phyloP scores from a whole-genome alignment of 2,888 invertebrate genomes.

The Archaeoteleia sp. region DNA sequence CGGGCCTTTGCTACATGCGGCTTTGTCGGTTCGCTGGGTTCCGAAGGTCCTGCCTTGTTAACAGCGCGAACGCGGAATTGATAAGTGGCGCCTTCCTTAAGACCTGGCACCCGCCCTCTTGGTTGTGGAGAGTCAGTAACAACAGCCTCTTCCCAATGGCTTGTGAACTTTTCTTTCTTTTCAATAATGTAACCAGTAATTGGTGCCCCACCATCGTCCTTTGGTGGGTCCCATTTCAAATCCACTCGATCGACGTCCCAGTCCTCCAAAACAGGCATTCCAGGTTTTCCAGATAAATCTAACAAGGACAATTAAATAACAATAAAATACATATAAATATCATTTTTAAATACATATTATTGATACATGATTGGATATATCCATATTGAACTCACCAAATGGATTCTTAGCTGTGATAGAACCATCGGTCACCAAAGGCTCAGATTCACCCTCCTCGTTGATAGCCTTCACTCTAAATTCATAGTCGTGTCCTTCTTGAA shows the following conservation, averaged over 20 bases:
- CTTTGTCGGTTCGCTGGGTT: slow-evolving; percentile 92
- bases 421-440: slow-evolving; percentile 93
- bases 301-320: slow-evolving; percentile 7
- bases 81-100: slow-evolving; percentile 93
- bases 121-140: slow-evolving; percentile 83
- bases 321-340: neutral
- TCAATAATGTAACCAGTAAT: slow-evolving; percentile 96
- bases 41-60: slow-evolving; percentile 95
- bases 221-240: slow-evolving; percentile 94
- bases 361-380: too few relatives aligned
- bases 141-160: slow-evolving; percentile 90
- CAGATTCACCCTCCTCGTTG: slow-evolving; percentile 96
- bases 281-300: slow-evolving; percentile 91
- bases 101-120: slow-evolving; percentile 88
- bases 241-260: slow-evolving; percentile 95
- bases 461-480: slow-evolving; percentile 95
- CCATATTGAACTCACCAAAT: slow-evolving; percentile 84
- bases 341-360: neutral
- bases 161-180: slow-evolving; percentile 88
- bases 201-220: slow-evolving; percentile 92
- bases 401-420: slow-evolving; percentile 97
- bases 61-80: slow-evolving; percentile 96
- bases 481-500: slow-evolving; percentile 94
- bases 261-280: slow-evolving; percentile 89
- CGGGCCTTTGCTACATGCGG: slow-evolving; percentile 91